Percentiles rank a stretch among this genome's conserved stretches.
Evolutionary conservation across 2,113 vertebrate genomes (phyloP).

Genomic region (Psephotus haematonotus): DNA sequence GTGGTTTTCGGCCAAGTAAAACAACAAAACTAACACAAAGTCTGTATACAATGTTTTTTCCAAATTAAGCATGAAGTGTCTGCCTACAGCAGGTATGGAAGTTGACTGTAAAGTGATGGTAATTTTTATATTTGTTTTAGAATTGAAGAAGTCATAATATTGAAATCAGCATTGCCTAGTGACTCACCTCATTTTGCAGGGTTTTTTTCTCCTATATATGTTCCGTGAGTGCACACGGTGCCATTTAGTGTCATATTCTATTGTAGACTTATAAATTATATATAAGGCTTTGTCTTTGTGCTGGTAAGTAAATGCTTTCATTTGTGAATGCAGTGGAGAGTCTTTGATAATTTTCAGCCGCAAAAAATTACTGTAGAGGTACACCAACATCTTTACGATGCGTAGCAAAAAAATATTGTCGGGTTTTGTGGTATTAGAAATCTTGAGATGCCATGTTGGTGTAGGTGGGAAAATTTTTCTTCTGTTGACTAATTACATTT

Average conservation of each 20-base stretch:
- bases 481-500: background rate
- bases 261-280: background rate
- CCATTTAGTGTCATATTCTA: background rate
- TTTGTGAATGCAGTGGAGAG: background rate
- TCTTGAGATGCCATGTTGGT: background rate
- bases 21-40: background rate
- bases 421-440: background rate
- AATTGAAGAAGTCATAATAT: background rate
- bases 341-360: background rate
- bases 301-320: background rate
- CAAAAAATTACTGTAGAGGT: background rate
- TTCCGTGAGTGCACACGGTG: fast-evolving
- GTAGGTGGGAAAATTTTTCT: background rate
- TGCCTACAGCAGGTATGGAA: background rate
- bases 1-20: background rate
- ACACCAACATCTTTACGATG: background rate
- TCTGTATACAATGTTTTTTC: background rate
- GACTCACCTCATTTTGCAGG: background rate
- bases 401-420: background rate
- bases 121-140: background rate
- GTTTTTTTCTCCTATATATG: background rate
- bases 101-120: background rate
- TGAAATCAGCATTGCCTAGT: background rate
- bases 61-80: background rate
- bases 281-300: background rate